Base-by-base conservation (phyloP, 2,113 vertebrate genomes). In the Hippoglossus stenolepis region DNA sequence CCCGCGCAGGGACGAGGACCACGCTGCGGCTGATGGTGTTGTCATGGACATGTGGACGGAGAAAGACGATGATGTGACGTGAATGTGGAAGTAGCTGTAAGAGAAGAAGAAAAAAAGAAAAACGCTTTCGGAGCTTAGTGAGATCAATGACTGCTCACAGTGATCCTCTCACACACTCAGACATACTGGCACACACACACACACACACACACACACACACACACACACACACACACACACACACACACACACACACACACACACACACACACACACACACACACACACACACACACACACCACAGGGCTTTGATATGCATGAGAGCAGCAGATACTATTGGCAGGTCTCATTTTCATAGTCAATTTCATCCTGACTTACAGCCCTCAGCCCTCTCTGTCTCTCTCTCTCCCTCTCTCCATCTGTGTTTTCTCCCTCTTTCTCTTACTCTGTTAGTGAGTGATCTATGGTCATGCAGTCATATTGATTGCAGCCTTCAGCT, bases 331-430 rank as follows among this genome's bases (percentile, higher is more conserved):
- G 86, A 88, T 80, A 90, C 83, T 91, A 92, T 91, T 90, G 90
- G 86, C 83, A 90, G 83, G 84, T 88, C 85, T 87, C 87, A 88
- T 91, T 91, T 91, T 92, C 90, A 90, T 91, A 90, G 89, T 91
- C 90, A 90, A 91, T 91, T 91, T 91, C 91, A 90, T 93, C 86
- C 85, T 88, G 86, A 91, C 85, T 93, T 91, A 84, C 68, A 89
- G 88, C 90, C 76, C 71, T 89, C 72, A 83, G 72, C 82, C 47
- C 82, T 87, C 45, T 54, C 70, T 90, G 72, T 40, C 75, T 72
- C 47, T 67, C 73, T 58, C 65, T 47, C 65, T 47, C 67, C 23
- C 49, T 66, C 61, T 67, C 51, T 64, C 70, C 70, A 5, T 62
- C 65, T 75, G 59, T 61, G 31, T 75, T 51, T 49, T 68, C 59